Evolutionary conservation across 2,113 vertebrate species (phyloP).

Genomic region (Irena cyanogastra): DNA sequence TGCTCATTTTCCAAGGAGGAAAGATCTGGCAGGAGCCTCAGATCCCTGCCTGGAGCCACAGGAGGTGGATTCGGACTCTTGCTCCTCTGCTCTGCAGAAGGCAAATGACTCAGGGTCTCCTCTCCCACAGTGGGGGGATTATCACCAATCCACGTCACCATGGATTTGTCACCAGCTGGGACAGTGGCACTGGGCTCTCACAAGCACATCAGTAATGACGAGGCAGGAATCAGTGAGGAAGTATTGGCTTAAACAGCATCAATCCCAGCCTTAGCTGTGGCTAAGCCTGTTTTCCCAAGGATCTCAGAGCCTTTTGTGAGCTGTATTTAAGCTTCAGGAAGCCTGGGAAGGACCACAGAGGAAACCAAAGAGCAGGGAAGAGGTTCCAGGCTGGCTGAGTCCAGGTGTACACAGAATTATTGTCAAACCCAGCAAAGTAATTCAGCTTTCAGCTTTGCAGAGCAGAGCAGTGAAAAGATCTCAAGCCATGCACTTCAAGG

Average conservation of each 20-base stretch:
- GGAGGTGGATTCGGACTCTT: not conserved
- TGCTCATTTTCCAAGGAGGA: not conserved
- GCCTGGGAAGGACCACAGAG: not conserved
- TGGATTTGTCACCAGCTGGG: not conserved
- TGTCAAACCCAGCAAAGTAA: not conserved
- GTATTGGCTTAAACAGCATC: not conserved
- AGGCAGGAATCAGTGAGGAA: not conserved
- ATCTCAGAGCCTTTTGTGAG: not conserved
- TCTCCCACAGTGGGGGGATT: not conserved
- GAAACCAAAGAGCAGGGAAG: not conserved
- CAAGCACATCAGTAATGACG: not conserved
- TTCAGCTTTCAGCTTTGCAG: not conserved
- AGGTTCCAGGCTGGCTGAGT: not conserved
- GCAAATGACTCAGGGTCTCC: not conserved
- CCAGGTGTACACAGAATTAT: not conserved
- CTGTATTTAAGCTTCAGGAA: not conserved
- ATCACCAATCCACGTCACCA: not conserved
- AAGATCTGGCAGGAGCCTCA: not conserved
- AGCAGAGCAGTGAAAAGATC: not conserved
- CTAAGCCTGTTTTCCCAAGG: constrained; percentile 6
- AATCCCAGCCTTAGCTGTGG: not conserved
- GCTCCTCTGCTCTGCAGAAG: not conserved
- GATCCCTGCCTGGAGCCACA: not conserved
- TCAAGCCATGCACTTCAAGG: fast-evolving
- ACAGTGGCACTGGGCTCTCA: not conserved